phyloP scores from a whole-genome alignment of 2,888 invertebrate species.

The Papilio gigon region DNA sequence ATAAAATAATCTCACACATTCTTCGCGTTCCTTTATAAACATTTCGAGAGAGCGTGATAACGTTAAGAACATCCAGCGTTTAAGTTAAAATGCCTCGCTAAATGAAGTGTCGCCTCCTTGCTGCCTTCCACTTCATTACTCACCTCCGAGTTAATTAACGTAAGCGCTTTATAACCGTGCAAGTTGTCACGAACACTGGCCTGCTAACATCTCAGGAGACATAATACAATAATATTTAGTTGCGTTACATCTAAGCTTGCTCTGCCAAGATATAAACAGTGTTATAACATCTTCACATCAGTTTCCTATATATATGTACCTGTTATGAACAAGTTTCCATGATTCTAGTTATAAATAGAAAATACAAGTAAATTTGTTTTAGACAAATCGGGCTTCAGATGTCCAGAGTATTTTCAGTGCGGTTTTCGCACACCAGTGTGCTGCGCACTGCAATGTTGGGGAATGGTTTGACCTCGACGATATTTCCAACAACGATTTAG shows the following conservation, averaged over 20 bases:
- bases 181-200: slow-evolving; percentile 23
- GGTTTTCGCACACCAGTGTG: no score
- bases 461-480: no score
- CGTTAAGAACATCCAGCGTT: slow-evolving; percentile 26
- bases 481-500: no score
- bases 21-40: not conserved
- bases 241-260: not conserved
- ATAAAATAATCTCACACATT: not conserved
- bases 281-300: not conserved
- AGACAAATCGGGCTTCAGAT: not conserved
- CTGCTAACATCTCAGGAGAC: slow-evolving; percentile 21
- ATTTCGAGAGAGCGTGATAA: slow-evolving; percentile 14
- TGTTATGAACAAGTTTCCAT: no score
- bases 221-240: slow-evolving; percentile 5
- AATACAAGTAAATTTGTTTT: not conserved
- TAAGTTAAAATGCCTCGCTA: slow-evolving; percentile 33
- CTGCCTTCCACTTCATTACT: slow-evolving; percentile 35
- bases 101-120: slow-evolving; percentile 27
- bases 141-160: slow-evolving; percentile 36
- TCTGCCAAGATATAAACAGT: slow-evolving; percentile 4
- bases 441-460: no score
- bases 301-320: no score
- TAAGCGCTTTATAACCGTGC: slow-evolving; percentile 29
- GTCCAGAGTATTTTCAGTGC: no score
- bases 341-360: no score